These are phyloP conservation scores for Tetragonisca angustula DNA, from an alignment of 2,888 invertebrate species.

Conservation along the genomic window DNA sequence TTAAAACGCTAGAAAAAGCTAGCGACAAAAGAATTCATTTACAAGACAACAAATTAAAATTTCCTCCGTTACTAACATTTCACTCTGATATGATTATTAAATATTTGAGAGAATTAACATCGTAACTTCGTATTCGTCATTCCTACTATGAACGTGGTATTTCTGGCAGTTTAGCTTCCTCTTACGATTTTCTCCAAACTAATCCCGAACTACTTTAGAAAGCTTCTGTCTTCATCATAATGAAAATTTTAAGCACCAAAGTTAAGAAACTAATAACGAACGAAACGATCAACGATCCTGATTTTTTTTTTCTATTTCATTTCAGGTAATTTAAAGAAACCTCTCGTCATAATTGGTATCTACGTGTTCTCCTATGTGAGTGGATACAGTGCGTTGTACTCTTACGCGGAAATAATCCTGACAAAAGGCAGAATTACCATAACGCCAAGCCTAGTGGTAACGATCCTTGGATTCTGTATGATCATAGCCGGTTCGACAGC, in stretches of 20 bases:
- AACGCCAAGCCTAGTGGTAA: constrained; percentile 83
- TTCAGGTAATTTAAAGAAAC: constrained; percentile 82
- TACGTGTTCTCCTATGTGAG: constrained; percentile 85
- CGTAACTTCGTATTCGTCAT: not conserved
- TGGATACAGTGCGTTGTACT: constrained; percentile 83
- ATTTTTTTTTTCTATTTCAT: constrained; percentile 10
- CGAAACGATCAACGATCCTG: not conserved
- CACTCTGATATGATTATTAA: not conserved
- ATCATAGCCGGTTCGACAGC: constrained; percentile 84
- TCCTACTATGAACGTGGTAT: not conserved
- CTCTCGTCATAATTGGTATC: constrained; percentile 83
- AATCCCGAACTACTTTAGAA: constrained; percentile 5
- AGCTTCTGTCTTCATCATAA: not conserved
- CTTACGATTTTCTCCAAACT: not conserved
- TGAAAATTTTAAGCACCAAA: constrained; percentile 9
- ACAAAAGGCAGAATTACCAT: constrained; percentile 78
- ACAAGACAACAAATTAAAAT: not conserved
- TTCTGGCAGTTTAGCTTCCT: not conserved
- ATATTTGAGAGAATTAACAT: constrained; percentile 9
- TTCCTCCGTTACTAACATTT: not conserved
- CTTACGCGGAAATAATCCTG: constrained; percentile 83
- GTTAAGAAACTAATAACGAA: constrained; percentile 18
- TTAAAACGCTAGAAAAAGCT: constrained; percentile 3
- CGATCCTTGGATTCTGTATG: constrained; percentile 85
- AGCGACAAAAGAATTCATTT: not conserved